Base-by-base conservation (phyloP, 2,113 vertebrate genomes). In the Prunella himalayana region DNA sequence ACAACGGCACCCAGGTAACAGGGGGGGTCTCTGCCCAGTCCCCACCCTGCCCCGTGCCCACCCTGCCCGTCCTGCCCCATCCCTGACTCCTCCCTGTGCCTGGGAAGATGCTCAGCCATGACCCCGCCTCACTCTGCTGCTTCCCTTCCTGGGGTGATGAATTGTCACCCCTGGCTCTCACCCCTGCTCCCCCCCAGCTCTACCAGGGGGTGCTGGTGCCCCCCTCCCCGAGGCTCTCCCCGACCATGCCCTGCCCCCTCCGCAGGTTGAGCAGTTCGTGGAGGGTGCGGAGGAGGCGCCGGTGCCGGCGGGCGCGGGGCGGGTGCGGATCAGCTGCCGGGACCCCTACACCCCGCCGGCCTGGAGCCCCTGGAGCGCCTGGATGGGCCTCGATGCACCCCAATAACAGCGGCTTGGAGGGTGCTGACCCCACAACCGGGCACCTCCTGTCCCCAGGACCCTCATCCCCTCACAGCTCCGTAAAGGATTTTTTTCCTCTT, bases 301-400 rank as follows among this genome's bases (percentile, higher is more conserved):
- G 9, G 24, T 93, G 57, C 56, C 4, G 25, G 60, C 5, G 1
- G 23, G 5, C 0, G 21, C 5, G 0, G 12, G 1, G n/a, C 73
- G 81, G 20, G 96, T 63, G 42, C 80, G 90, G 45, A 90, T 97
- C 90, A 94, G 97, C 94, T 97, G 97, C 93, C 57, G 39, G 61
- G 96, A 97, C 35, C 93, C 90, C 77, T 82, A 86, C 3, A 7
- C 20, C 9, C 50, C 33, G 28, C 44, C 45, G 0, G 8, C 87
- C 53, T 97, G 97, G 97, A 95, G 97, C 86, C 70, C 95, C 47
- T 97, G 96, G 96, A 95, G 65, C 1, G 0, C 65, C n/a, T 97
- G 97, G 97, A 20, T 16, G 42, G 24, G 22, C 3, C 2, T 79
- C 2, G 5, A 2, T 4, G 11, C 44, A 7, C 54, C 75, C 45